Evolutionary conservation across 2,888 invertebrate genomes (phyloP), one percentile per base, ranked within the genome.

Genomic region (Drosophila ustulata): DNA sequence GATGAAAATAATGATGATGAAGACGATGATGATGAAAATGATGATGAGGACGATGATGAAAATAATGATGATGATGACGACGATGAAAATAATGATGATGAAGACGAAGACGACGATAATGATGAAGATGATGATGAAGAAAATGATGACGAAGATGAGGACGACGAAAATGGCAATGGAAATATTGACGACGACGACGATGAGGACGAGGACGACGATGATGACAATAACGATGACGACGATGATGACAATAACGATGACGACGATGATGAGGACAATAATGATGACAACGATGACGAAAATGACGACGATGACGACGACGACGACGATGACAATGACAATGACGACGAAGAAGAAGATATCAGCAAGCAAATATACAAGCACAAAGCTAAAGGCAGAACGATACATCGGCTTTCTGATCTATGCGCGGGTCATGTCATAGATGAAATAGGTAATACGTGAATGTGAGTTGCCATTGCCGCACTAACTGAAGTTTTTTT

Each of bases 361-460:
- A 91, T 93, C 68, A 90, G 92, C 53, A 91, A 89, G 55, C 85
- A 76, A 66, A 73, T 80, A 63, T 82, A 85, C 74, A 78, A 82
- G 71, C 67, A 79, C 58, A 83, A 58, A 71, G 76, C 77, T 49
- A 85, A 66, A 72, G 71, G 81, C 67, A 82, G 72, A 70, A 90
- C 89, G 73, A 82, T 87, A 72, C 85, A 83, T 72, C 91, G 84
- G 52, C 87, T 90, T 79, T 89, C 91, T 73, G 89, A 90, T 82
- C 82, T 91, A 69, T 88, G 89, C 75, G 76, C 88, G 58, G 82
- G 82, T 76, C 81, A 78, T 66, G 83, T 89, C 71, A 85, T 88
- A 80, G 90, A 89, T 86, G 90, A 90, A 78, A 89, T 93, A 93
- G 93, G 93, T 93, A 93, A 93, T 92, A 82, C 77, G 52, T 75